Percentiles rank a stretch among this genome's conserved stretches.
Conservation (phyloP, 1,140 invertebrate genomes). For the Notospermus geniculatus region DNA sequence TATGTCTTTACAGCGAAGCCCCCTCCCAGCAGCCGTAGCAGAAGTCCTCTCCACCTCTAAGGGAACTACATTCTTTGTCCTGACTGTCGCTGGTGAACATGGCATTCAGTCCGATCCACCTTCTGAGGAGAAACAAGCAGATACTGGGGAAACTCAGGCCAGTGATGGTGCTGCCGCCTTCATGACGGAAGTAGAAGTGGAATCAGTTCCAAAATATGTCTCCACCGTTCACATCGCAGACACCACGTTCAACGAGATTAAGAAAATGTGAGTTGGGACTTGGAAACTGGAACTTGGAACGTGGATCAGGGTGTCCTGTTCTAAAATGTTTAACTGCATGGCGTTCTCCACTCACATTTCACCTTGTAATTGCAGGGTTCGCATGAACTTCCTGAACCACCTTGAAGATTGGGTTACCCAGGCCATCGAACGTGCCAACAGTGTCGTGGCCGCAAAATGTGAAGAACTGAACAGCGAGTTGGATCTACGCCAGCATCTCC, state of each 20-base stretch:
- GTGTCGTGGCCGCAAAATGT: conserved; percentile 51
- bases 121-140: conserved; percentile 21
- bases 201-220: conserved; percentile 32
- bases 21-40: conserved; percentile 31
- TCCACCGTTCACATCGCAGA: conserved; percentile 31
- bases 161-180: conserved; percentile 22
- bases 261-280: too few relatives aligned
- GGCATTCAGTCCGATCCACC: conserved; percentile 22
- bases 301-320: too few relatives aligned
- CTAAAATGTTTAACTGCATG: too few relatives aligned
- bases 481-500: conserved; percentile 52
- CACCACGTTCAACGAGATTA: conserved; percentile 33
- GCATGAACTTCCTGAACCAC: conserved; percentile 52
- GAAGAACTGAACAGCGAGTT: conserved; percentile 55
- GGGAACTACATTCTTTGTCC: conserved; percentile 50
- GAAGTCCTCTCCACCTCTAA: conserved; percentile 43
- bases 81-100: conserved; percentile 40
- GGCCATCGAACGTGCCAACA: conserved; percentile 42
- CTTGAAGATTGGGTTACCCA: conserved; percentile 50
- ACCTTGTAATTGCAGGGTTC: too few relatives aligned
- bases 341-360: too few relatives aligned
- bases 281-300: too few relatives aligned
- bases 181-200: conserved; percentile 32
- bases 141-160: conserved; percentile 17
- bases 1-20: conserved; percentile 17